These are phyloP conservation scores for Orgyia antiqua DNA, from an alignment of 2,888 invertebrate genomes.

Conservation along the genomic window DNA sequence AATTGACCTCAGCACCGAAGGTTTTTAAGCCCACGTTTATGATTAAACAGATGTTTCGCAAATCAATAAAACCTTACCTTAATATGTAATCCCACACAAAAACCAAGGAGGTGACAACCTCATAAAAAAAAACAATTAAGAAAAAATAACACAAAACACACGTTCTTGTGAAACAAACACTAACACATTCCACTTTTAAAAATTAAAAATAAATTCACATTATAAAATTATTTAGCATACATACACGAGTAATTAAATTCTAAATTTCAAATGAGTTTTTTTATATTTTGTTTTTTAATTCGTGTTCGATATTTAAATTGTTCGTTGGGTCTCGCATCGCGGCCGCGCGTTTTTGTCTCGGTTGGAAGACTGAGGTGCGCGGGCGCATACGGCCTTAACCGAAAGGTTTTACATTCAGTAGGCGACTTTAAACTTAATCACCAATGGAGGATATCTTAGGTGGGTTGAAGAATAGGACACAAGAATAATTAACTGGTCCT, in stretches of 20 bases:
- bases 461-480: neutral
- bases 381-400: conserved; percentile 30
- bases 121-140: conserved; percentile 37
- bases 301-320: conserved; percentile 54
- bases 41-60: conserved; percentile 22
- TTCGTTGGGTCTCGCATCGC: conserved; percentile 66
- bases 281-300: conserved; percentile 35
- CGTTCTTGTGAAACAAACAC: conserved; percentile 38
- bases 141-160: conserved; percentile 53
- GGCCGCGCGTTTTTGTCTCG: conserved; percentile 62
- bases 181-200: conserved; percentile 2
- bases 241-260: conserved; percentile 25
- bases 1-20: conserved; percentile 24
- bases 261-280: conserved; percentile 33
- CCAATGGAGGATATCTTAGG: conserved; percentile 2
- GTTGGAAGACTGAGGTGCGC: conserved; percentile 40
- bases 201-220: conserved; percentile 51
- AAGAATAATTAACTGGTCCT: neutral
- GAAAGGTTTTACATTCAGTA: conserved; percentile 26
- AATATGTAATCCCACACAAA: conserved; percentile 22
- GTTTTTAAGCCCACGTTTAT: conserved; percentile 22
- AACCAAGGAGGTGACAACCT: conserved; percentile 37
- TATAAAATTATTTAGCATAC: conserved; percentile 35
- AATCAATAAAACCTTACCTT: conserved; percentile 33
- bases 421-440: conserved; percentile 24